phyloP scores from a whole-genome alignment of 2,797 vertebrate genomes.

The Sebastes minor region DNA sequence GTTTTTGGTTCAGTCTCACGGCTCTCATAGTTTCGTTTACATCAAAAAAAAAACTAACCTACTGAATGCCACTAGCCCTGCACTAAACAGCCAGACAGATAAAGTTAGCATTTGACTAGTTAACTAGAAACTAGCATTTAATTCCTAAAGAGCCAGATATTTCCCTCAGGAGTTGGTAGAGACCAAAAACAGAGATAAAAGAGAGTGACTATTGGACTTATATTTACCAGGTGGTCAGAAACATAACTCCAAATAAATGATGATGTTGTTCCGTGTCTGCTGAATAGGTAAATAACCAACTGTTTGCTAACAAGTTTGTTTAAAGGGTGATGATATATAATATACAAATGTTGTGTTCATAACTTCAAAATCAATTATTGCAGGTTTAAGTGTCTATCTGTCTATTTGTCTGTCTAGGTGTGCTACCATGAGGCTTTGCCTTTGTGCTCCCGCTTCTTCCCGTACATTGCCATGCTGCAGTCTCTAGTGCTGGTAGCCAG shows the following conservation, averaged over 20 bases:
- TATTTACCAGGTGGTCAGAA: too few species aligned
- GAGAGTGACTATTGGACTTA: too few species aligned
- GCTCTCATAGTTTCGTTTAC: background rate
- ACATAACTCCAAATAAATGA: too few species aligned
- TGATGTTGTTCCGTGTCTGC: too few species aligned
- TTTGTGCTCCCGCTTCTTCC: slow-evolving; percentile 85
- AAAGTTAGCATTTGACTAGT: background rate
- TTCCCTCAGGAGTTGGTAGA: background rate
- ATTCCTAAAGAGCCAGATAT: background rate
- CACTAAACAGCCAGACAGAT: background rate
- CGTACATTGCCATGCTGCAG: slow-evolving; percentile 85
- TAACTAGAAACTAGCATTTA: background rate
- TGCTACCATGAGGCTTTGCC: slow-evolving; percentile 87
- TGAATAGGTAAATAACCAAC: too few species aligned
- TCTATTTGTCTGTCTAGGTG: slow-evolving; percentile 54
- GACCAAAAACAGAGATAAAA: too few species aligned
- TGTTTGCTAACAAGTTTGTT: background rate
- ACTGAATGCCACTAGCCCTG: background rate
- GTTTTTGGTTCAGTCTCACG: background rate
- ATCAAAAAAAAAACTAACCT: background rate
- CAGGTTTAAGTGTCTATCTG: background rate
- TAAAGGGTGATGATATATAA: background rate
- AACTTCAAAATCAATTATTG: background rate
- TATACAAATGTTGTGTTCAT: background rate
- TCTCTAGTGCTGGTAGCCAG: slow-evolving; percentile 83